phyloP scores from a whole-genome alignment of 1,140 invertebrate genomes.

The Lepidurus couesii region DNA sequence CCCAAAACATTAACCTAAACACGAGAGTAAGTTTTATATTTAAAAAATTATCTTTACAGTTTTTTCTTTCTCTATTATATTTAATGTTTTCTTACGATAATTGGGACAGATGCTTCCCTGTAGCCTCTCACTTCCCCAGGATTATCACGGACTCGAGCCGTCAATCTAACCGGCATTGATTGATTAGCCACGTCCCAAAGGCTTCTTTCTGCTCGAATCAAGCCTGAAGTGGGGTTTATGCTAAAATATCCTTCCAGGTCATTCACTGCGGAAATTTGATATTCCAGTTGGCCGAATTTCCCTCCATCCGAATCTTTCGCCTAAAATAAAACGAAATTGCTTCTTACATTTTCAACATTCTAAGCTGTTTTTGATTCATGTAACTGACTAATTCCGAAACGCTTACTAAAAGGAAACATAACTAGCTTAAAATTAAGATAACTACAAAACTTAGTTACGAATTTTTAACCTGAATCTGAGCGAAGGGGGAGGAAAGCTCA shows the following conservation, averaged over 20 bases:
- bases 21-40: slow-evolving; percentile 27
- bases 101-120: slow-evolving; percentile 50
- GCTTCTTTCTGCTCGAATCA: slow-evolving; percentile 27
- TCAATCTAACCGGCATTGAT: slow-evolving; percentile 64
- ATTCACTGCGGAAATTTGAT: slow-evolving; percentile 57
- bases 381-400: too few relatives aligned
- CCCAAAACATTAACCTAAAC: slow-evolving; percentile 58
- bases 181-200: slow-evolving; percentile 40
- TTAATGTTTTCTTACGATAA: slow-evolving; percentile 52
- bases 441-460: not conserved
- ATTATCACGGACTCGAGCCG: slow-evolving; percentile 68
- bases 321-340: slow-evolving; percentile 44
- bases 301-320: slow-evolving; percentile 77
- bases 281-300: slow-evolving; percentile 67
- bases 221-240: slow-evolving; percentile 65
- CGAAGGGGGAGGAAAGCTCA: slow-evolving; percentile 61
- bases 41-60: not conserved
- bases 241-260: slow-evolving; percentile 58
- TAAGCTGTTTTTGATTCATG: too few relatives aligned
- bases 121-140: slow-evolving; percentile 44
- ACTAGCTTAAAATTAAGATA: not conserved
- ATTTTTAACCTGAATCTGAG: slow-evolving; percentile 59
- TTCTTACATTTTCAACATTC: too few relatives aligned
- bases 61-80: too few relatives aligned
- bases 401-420: too few relatives aligned